These are phyloP conservation scores for Caenorhabditis sulstoni DNA, from an alignment of 2,888 invertebrate species.

Conservation along the genomic window DNA sequence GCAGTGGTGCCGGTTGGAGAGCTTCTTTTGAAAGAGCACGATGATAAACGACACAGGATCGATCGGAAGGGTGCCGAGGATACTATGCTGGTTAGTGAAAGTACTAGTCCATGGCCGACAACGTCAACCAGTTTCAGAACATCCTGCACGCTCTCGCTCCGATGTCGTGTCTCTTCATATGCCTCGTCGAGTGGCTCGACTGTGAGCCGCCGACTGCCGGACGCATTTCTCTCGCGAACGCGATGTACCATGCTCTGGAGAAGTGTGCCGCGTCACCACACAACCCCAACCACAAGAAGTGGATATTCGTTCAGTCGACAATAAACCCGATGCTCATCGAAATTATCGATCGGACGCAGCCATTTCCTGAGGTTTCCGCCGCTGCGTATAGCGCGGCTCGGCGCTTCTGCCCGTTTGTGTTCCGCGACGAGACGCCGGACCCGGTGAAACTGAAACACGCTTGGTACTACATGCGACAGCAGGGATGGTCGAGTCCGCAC, in stretches of 20 bases:
- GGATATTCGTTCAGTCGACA: slow-evolving; percentile 31
- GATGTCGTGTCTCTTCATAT: slow-evolving; percentile 45
- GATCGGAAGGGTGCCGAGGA: slow-evolving; percentile 37
- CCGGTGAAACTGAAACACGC: slow-evolving; percentile 42
- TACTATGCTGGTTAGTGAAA: slow-evolving; percentile 23
- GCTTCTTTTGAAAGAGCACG: slow-evolving; percentile 45
- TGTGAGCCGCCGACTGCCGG: slow-evolving; percentile 32
- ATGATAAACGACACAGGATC: slow-evolving; percentile 22
- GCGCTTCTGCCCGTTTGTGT: slow-evolving; percentile 44
- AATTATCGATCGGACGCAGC: slow-evolving; percentile 25
- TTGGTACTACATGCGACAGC: slow-evolving; percentile 52
- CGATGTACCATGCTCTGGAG: slow-evolving; percentile 10
- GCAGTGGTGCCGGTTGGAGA: slow-evolving; percentile 45
- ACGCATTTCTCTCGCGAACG: slow-evolving; percentile 19
- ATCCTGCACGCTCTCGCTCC: slow-evolving; percentile 27
- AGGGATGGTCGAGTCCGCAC: slow-evolving; percentile 59
- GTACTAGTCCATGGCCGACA: neutral
- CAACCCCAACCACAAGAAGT: slow-evolving; percentile 15
- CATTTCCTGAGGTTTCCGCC: slow-evolving; percentile 48
- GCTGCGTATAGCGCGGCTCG: slow-evolving; percentile 39
- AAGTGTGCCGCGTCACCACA: neutral
- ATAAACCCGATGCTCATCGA: slow-evolving; percentile 30
- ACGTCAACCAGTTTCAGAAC: slow-evolving; percentile 37
- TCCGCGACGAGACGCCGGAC: slow-evolving; percentile 51
- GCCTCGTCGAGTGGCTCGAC: slow-evolving; percentile 55